Evolutionary conservation across 2,888 invertebrate species (phyloP).

Genomic region (Hanleya hanleyi): DNA sequence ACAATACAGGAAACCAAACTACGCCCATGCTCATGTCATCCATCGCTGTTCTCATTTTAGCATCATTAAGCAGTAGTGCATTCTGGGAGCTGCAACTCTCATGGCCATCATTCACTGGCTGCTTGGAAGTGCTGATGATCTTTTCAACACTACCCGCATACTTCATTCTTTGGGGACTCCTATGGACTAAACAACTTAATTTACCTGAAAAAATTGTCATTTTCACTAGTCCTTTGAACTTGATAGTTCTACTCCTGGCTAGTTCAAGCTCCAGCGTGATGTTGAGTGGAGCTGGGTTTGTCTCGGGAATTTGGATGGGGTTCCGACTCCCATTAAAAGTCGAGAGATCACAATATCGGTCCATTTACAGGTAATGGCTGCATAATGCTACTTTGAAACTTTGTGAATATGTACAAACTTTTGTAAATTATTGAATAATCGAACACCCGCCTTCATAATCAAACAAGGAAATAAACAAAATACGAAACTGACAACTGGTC

Average conservation of each 20-base stretch:
- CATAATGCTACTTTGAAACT: no score
- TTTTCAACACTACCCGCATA: not conserved
- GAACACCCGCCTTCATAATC: no score
- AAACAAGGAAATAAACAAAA: no score
- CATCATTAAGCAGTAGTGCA: slow-evolving; percentile 9
- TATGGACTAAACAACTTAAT: slow-evolving; percentile 12
- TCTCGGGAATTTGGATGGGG: not conserved
- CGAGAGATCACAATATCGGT: not conserved
- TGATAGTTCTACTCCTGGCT: slow-evolving; percentile 1
- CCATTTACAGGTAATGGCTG: no score
- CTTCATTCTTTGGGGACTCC: not conserved
- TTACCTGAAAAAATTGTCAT: slow-evolving; percentile 11
- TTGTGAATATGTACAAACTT: no score
- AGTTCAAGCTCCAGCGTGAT: not conserved
- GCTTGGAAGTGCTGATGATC: slow-evolving; percentile 16
- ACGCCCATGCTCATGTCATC: slow-evolving; percentile 15
- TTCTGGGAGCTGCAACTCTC: slow-evolving; percentile 1
- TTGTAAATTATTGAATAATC: no score
- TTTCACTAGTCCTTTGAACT: slow-evolving; percentile 5
- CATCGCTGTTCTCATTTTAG: not conserved
- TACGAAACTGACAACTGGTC: no score
- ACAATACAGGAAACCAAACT: slow-evolving; percentile 8
- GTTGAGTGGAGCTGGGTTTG: slow-evolving; percentile 2
- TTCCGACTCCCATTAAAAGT: not conserved
- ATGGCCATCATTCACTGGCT: not conserved